Conservation (phyloP, 2,797 vertebrate genomes). For the Schizopygopsis malacanthus region DNA sequence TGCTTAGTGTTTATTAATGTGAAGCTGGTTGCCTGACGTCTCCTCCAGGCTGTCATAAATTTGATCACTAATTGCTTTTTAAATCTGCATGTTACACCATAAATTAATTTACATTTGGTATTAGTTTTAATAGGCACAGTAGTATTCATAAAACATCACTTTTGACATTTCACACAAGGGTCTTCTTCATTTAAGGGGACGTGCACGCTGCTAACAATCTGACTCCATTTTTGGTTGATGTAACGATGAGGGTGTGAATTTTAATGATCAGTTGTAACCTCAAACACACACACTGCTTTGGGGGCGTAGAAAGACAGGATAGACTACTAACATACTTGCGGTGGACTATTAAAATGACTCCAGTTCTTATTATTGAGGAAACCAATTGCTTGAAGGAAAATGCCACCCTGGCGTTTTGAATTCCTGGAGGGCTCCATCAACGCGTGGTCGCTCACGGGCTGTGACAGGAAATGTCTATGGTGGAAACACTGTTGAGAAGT, state of each 20-base stretch:
- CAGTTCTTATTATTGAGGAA: conserved; percentile 75
- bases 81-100: conserved; percentile 67
- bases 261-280: conserved; percentile 30
- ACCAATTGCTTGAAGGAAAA: conserved; percentile 80
- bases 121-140: conserved; percentile 71
- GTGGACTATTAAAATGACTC: conserved; percentile 72
- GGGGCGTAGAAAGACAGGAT: background rate
- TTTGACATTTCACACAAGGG: conserved; percentile 67
- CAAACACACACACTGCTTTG: conserved; percentile 13
- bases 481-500: conserved; percentile 62
- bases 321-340: conserved; percentile 1
- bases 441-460: conserved; percentile 71
- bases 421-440: conserved; percentile 80
- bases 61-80: conserved; percentile 72
- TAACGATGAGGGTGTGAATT: conserved; percentile 41
- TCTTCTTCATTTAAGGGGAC: conserved; percentile 30
- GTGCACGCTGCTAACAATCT: conserved; percentile 37
- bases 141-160: conserved; percentile 62
- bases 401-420: conserved; percentile 77
- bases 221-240: conserved; percentile 35
- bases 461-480: conserved; percentile 78
- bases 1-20: conserved; percentile 30
- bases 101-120: conserved; percentile 73
- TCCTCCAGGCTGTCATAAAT: conserved; percentile 57
- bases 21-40: conserved; percentile 5